Percentiles rank a stretch among this genome's conserved stretches.
Evolutionary conservation across 2,797 vertebrate species (phyloP).

Genomic region (Leuciscus waleckii): DNA sequence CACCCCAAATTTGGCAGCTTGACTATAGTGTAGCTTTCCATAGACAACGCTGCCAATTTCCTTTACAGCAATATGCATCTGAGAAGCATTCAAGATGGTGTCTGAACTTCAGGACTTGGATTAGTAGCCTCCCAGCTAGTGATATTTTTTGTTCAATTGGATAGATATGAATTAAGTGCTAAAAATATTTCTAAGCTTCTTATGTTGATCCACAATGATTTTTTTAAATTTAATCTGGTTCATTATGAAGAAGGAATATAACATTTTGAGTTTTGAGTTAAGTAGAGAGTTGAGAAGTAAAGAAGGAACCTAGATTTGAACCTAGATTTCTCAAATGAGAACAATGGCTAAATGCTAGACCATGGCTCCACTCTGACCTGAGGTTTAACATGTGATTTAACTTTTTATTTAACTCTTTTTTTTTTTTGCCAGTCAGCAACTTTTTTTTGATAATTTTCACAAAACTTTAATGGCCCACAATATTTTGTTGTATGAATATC

Average conservation of each 20-base stretch:
- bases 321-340: neutral
- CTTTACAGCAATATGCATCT: slow-evolving; percentile 28
- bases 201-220: neutral
- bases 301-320: neutral
- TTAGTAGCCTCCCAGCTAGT: slow-evolving; percentile 19
- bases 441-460: no score
- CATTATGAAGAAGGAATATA: neutral
- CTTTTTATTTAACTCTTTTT: neutral
- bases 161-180: slow-evolving; percentile 11
- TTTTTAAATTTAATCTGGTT: neutral
- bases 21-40: slow-evolving; percentile 40
- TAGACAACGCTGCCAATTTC: slow-evolving; percentile 42
- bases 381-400: neutral
- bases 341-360: neutral
- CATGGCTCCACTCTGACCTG: neutral
- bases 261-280: neutral
- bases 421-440: no score
- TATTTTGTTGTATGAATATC: no score
- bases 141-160: slow-evolving; percentile 12
- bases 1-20: slow-evolving; percentile 48
- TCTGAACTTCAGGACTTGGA: slow-evolving; percentile 24
- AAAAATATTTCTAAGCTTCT: slow-evolving; percentile 39
- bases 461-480: no score
- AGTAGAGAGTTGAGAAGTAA: neutral
- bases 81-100: slow-evolving; percentile 34